Conservation (phyloP, 2,113 vertebrate species). For the Seriola quinqueradiata region DNA sequence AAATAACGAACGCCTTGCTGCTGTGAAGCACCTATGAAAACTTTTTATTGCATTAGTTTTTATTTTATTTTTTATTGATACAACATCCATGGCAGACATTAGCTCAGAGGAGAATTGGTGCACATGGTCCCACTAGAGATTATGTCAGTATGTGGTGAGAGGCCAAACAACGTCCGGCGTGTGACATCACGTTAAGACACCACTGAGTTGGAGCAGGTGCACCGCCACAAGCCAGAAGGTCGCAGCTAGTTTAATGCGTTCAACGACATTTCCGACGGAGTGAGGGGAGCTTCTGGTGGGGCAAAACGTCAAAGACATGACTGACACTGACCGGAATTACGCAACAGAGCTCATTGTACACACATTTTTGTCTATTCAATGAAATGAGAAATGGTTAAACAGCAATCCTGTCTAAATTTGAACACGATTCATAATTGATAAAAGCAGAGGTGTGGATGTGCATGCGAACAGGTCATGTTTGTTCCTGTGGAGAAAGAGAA, state of each 20-base stretch:
- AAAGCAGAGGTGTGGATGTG: conserved; percentile 22
- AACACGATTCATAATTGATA: neutral
- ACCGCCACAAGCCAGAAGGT: conserved; percentile 50
- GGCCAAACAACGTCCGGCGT: conserved; percentile 16
- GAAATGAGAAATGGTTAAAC: neutral
- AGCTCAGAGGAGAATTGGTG: conserved; percentile 16
- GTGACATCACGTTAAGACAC: conserved; percentile 31
- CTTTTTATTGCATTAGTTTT: neutral
- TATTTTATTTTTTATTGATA: conserved; percentile 1
- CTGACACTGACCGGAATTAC: neutral
- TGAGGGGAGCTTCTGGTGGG: neutral
- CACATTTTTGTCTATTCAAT: neutral
- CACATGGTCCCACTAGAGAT: conserved; percentile 3
- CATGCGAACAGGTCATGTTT: conserved; percentile 8
- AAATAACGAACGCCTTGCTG: conserved; percentile 9
- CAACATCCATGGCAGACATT: conserved; percentile 11
- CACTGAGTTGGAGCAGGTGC: conserved; percentile 56
- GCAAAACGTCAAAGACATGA: neutral
- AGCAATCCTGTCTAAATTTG: neutral
- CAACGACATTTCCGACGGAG: conserved; percentile 8
- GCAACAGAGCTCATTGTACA: neutral
- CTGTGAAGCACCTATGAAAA: conserved; percentile 18
- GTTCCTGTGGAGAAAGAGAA: conserved; percentile 21
- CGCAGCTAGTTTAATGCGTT: conserved; percentile 46
- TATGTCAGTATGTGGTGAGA: conserved; percentile 10